Evolutionary conservation across 1,140 invertebrate species (phyloP).

Genomic region (Dufourea novaeangliae): DNA sequence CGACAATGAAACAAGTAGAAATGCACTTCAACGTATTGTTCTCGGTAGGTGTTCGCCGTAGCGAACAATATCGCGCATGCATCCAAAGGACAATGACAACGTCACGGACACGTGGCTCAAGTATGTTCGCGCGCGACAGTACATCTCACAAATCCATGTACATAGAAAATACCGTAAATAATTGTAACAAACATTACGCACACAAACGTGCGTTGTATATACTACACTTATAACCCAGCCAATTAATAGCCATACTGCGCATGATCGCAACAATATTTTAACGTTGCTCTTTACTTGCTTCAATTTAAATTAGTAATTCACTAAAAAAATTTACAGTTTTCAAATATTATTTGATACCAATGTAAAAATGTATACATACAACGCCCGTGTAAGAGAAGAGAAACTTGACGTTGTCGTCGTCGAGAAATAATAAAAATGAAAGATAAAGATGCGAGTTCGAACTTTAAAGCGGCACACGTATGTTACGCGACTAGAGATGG

Average conservation of each 20-base stretch:
- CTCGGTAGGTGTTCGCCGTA: background rate
- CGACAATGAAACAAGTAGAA: background rate
- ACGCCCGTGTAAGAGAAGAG: too few species aligned
- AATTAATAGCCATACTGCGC: background rate
- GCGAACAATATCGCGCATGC: slow-evolving; percentile 14
- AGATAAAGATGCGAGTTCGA: too few species aligned
- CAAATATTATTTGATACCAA: too few species aligned
- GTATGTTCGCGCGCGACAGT: slow-evolving; percentile 6
- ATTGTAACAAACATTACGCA: background rate
- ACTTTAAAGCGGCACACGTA: background rate
- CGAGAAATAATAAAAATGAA: background rate
- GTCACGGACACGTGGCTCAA: slow-evolving; percentile 46
- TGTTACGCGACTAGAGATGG: too few species aligned
- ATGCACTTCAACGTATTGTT: background rate
- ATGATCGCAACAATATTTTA: background rate
- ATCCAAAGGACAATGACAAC: slow-evolving; percentile 18
- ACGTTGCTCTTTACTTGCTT: background rate
- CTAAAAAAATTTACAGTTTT: background rate
- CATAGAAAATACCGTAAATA: background rate
- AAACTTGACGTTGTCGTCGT: background rate
- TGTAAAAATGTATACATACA: too few species aligned
- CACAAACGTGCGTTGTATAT: too few species aligned
- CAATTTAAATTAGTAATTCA: background rate
- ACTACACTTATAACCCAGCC: too few species aligned
- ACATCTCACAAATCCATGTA: background rate